Conservation (phyloP, 2,113 vertebrate species). For the Hoplias malabaricus region DNA sequence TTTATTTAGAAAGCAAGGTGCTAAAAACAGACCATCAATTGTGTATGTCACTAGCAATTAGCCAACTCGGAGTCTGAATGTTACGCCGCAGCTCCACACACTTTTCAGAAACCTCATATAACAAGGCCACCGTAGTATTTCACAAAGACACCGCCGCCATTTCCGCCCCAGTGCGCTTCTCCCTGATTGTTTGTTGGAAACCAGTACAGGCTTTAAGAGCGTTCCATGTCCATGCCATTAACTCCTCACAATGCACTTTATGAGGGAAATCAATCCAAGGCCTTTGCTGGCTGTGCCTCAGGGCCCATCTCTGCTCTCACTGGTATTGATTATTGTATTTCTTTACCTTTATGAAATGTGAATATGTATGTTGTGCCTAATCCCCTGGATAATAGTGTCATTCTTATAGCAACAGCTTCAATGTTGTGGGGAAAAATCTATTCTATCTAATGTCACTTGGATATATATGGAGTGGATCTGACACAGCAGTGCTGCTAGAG, state of each 20-base stretch:
- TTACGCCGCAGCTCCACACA: neutral
- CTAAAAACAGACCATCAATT: slow-evolving; percentile 49
- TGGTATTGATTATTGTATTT: slow-evolving; percentile 13
- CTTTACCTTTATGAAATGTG: slow-evolving; percentile 15
- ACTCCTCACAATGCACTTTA: slow-evolving; percentile 21
- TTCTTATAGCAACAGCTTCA: neutral
- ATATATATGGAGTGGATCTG: too few relatives aligned
- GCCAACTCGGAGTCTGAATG: slow-evolving; percentile 21
- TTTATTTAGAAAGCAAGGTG: slow-evolving; percentile 50
- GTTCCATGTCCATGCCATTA: slow-evolving; percentile 29
- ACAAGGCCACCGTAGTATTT: neutral
- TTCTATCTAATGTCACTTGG: neutral
- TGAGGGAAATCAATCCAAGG: slow-evolving; percentile 18
- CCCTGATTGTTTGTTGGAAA: slow-evolving; percentile 1
- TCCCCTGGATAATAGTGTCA: neutral
- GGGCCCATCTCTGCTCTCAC: neutral
- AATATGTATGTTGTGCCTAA: slow-evolving; percentile 9
- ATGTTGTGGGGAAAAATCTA: neutral
- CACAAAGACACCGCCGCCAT: neutral
- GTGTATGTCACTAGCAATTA: slow-evolving; percentile 44
- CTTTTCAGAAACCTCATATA: neutral
- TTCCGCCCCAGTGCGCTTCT: slow-evolving; percentile 4
- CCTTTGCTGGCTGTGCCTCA: slow-evolving; percentile 8
- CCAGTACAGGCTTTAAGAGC: neutral
- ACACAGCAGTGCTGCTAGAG: too few relatives aligned